Evolutionary conservation across 2,888 invertebrate genomes (phyloP).

Genomic region (Lepidocyrtinus sp.): DNA sequence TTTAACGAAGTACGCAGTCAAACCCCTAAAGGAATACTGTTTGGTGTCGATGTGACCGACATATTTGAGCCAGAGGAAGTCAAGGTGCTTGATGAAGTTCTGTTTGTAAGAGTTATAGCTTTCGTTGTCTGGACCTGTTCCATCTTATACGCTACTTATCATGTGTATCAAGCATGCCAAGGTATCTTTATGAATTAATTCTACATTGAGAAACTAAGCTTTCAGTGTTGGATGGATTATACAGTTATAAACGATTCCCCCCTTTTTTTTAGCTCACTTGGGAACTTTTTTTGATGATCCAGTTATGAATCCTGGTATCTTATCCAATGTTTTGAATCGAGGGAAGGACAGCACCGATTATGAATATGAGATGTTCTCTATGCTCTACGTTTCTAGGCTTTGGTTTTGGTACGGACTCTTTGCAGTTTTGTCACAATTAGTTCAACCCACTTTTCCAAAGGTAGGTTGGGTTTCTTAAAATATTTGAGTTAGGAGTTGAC

Average conservation of each 20-base stretch:
- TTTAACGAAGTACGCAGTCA: no score
- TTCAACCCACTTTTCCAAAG: constrained; percentile 34
- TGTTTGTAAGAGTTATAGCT: constrained; percentile 72
- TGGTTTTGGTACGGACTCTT: constrained; percentile 58
- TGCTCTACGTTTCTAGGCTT: constrained; percentile 34
- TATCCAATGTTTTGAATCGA: constrained; percentile 75
- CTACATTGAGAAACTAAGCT: not conserved
- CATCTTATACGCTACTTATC: constrained; percentile 76
- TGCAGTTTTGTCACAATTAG: constrained; percentile 30
- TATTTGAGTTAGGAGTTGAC: no score
- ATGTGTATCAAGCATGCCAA: constrained; percentile 75
- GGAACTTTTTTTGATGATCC: constrained; percentile 64
- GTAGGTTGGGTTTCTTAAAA: no score
- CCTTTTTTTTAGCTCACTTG: constrained; percentile 37
- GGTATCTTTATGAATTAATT: constrained; percentile 73
- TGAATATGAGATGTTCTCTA: constrained; percentile 79
- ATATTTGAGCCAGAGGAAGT: no score
- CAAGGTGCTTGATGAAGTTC: no score
- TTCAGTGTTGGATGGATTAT: not conserved
- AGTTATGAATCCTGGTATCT: constrained; percentile 75
- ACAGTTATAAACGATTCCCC: not conserved
- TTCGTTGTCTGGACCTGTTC: constrained; percentile 76
- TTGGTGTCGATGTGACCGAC: no score
- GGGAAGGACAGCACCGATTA: constrained; percentile 80
- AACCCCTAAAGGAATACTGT: no score